Evolutionary conservation across 2,113 vertebrate species (phyloP).

Genomic region (Megaptera novaeangliae): DNA sequence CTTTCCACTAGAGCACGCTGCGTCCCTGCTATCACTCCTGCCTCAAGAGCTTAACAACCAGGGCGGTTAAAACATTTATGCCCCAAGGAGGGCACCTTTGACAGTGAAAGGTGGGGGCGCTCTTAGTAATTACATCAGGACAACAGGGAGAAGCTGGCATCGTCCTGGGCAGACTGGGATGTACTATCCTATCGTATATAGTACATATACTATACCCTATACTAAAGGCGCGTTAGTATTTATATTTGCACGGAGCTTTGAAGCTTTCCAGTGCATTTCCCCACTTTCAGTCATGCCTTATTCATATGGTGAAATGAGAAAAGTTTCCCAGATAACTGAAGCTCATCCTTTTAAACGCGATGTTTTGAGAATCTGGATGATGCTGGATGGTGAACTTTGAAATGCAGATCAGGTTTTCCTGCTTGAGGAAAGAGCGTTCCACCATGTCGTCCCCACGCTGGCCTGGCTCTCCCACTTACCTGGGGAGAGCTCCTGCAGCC

Average conservation of each 20-base stretch:
- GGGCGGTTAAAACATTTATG: not conserved
- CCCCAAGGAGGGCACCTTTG: not conserved
- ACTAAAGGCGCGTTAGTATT: not conserved
- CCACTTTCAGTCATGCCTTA: not conserved
- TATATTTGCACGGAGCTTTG: not conserved
- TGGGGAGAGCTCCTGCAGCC: not conserved
- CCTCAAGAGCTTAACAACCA: not conserved
- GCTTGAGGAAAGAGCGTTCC: too few species aligned
- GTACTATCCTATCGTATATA: too few species aligned
- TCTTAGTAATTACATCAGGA: not conserved
- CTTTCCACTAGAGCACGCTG: rapidly evolving
- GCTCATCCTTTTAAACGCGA: not conserved
- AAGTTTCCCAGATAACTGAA: not conserved
- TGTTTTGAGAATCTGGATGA: not conserved
- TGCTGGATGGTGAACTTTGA: not conserved
- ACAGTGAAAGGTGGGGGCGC: not conserved
- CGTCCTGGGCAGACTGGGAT: not conserved
- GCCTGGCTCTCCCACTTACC: not conserved
- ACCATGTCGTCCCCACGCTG: too few species aligned
- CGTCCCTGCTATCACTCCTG: not conserved
- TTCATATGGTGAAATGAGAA: not conserved
- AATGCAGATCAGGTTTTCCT: not conserved
- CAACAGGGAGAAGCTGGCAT: not conserved
- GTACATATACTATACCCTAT: not conserved
- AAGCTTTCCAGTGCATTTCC: not conserved